A percentile compares a stretch with the other conserved stretches of the same genome.
phyloP scores from a whole-genome alignment of 2,888 invertebrate genomes.

The Sepiola atlantica region DNA sequence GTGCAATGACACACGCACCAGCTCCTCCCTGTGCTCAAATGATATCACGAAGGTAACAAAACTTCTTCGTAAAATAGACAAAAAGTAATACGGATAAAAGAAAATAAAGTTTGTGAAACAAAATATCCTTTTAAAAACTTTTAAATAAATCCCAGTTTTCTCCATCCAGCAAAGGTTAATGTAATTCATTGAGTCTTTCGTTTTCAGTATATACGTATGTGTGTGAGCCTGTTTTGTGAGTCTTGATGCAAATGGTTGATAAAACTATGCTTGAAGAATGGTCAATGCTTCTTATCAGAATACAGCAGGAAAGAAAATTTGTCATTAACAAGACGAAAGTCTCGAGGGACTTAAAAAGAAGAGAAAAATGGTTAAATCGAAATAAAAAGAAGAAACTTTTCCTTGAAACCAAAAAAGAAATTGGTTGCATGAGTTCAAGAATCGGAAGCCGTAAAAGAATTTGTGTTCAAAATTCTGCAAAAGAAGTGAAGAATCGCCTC shows the following conservation, averaged over 20 bases:
- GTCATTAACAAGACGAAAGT: neutral
- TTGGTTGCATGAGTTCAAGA: constrained; percentile 7
- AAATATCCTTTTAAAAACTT: neutral
- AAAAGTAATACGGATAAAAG: no score
- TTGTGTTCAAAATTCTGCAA: neutral
- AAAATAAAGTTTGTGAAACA: neutral
- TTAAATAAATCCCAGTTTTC: neutral
- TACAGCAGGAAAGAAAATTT: neutral
- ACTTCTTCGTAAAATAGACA: no score
- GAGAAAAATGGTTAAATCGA: constrained; percentile 4
- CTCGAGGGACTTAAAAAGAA: neutral
- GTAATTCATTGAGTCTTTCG: neutral
- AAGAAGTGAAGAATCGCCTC: neutral
- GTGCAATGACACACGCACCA: no score
- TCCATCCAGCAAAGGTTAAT: neutral
- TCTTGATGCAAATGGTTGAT: neutral
- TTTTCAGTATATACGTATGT: neutral
- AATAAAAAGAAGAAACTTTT: neutral
- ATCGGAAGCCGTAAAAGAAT: neutral
- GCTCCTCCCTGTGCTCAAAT: no score
- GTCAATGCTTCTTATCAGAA: neutral
- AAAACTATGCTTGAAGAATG: neutral
- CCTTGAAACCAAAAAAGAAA: constrained; percentile 23
- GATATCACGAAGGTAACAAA: no score
- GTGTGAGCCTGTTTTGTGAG: neutral